Evolutionary conservation across 2,888 invertebrate species (phyloP).

Genomic region (Ochlodes sylvanus): DNA sequence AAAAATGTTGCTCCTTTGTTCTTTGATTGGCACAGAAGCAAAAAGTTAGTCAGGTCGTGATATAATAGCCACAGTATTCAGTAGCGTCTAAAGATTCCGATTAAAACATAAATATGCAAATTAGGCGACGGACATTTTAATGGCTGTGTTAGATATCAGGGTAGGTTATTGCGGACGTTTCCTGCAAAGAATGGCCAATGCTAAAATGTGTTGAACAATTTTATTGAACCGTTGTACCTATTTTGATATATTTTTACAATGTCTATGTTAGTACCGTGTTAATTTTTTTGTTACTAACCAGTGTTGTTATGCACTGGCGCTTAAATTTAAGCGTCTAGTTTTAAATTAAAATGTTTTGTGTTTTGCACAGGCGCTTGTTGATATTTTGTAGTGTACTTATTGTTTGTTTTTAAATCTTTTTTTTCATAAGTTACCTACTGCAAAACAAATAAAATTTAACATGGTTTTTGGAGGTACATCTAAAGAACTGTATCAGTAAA

Average conservation of each 20-base stretch:
- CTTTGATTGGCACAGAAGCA: background rate
- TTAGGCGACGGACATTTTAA: constrained; percentile 45
- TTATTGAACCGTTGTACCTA: background rate
- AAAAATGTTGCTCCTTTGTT: constrained; percentile 5
- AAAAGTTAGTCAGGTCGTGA: constrained; percentile 22
- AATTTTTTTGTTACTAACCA: constrained; percentile 24
- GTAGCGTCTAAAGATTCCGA: constrained; percentile 47
- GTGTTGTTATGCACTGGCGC: constrained; percentile 15
- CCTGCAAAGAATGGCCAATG: constrained; percentile 15
- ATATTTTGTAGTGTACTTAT: no score
- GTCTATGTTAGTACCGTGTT: constrained; percentile 16
- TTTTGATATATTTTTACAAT: constrained; percentile 11
- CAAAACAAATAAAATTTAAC: no score
- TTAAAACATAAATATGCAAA: constrained; percentile 51
- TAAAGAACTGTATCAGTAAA: background rate
- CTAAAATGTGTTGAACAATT: constrained; percentile 34
- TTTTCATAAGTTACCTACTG: no score
- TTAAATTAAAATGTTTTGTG: constrained; percentile 1
- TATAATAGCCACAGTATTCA: constrained; percentile 41
- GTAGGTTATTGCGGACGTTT: constrained; percentile 37
- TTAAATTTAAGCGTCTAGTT: constrained; percentile 7
- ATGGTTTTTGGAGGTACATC: no score
- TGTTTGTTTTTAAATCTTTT: background rate
- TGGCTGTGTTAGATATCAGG: constrained; percentile 41
- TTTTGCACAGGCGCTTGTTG: background rate